Evolutionary conservation across 2,113 vertebrate genomes (phyloP).

Genomic region (Maccullochella peelii): DNA sequence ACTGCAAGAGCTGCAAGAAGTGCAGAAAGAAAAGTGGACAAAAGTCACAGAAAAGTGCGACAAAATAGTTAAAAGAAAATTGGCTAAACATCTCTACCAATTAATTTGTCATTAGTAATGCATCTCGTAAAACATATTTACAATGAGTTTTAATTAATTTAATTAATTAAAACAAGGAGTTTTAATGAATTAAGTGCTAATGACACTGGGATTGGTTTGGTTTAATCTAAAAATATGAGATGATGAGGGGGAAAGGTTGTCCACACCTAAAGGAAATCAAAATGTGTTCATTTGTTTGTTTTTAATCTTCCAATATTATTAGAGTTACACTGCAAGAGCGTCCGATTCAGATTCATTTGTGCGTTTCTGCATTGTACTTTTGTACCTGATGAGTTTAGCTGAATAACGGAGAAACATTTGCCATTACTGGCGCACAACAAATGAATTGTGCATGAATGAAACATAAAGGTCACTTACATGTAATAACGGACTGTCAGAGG

Average conservation of each 20-base stretch:
- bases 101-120: neutral
- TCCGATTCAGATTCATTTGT: neutral
- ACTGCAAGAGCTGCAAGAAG: neutral
- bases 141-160: neutral
- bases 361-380: neutral
- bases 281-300: neutral
- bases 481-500: neutral
- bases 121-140: neutral
- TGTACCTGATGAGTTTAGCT: too few species aligned
- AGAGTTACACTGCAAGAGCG: neutral
- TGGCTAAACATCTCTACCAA: neutral
- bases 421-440: neutral
- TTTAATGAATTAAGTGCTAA: neutral
- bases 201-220: neutral
- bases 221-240: neutral
- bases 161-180: too few species aligned
- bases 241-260: neutral
- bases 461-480: slow-evolving; percentile 7
- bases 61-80: neutral
- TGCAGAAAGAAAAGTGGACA: too few species aligned
- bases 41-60: too few species aligned
- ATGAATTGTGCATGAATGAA: neutral
- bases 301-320: neutral
- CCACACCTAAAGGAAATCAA: neutral
- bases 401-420: neutral